Evolutionary conservation across 2,797 vertebrate genomes (phyloP).

Genomic region (Etheostoma nigrum): DNA sequence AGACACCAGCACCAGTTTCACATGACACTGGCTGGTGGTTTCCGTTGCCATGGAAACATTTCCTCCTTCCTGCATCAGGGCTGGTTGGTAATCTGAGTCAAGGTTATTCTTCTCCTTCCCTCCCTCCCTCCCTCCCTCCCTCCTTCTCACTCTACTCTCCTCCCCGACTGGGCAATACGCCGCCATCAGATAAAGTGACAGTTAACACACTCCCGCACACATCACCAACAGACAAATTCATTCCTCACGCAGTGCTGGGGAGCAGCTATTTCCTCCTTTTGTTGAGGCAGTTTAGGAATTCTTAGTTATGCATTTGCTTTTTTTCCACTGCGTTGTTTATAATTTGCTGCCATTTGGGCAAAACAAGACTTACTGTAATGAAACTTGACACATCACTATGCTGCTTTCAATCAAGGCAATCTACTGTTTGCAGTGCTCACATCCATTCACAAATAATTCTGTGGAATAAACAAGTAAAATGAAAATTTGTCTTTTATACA

Average conservation of each 20-base stretch:
- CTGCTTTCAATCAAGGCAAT: not conserved
- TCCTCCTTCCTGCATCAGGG: slow-evolving; percentile 91
- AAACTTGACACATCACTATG: not conserved
- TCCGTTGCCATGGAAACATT: slow-evolving; percentile 92
- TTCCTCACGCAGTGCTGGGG: slow-evolving; percentile 39
- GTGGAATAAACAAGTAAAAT: not conserved
- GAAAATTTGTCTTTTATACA: no score
- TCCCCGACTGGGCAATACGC: slow-evolving; percentile 69
- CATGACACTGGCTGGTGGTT: slow-evolving; percentile 91
- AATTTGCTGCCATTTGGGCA: not conserved
- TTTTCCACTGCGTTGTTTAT: slow-evolving; percentile 6
- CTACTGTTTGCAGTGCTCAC: not conserved
- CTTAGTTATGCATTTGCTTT: slow-evolving; percentile 10
- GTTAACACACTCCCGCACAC: slow-evolving; percentile 67
- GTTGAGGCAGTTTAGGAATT: slow-evolving; percentile 50
- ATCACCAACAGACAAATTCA: slow-evolving; percentile 56
- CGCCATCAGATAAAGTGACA: slow-evolving; percentile 77
- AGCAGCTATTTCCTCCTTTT: slow-evolving; percentile 53
- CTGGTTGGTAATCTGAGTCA: slow-evolving; percentile 89
- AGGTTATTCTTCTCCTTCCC: slow-evolving; percentile 86
- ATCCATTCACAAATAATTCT: not conserved
- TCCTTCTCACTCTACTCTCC: slow-evolving; percentile 51
- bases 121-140: slow-evolving; percentile 53
- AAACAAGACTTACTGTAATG: not conserved
- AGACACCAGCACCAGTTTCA: slow-evolving; percentile 86